Evolutionary conservation across 1,140 invertebrate genomes (phyloP), one percentile per base, ranked within the genome.

Genomic region (Helicoverpa zea): DNA sequence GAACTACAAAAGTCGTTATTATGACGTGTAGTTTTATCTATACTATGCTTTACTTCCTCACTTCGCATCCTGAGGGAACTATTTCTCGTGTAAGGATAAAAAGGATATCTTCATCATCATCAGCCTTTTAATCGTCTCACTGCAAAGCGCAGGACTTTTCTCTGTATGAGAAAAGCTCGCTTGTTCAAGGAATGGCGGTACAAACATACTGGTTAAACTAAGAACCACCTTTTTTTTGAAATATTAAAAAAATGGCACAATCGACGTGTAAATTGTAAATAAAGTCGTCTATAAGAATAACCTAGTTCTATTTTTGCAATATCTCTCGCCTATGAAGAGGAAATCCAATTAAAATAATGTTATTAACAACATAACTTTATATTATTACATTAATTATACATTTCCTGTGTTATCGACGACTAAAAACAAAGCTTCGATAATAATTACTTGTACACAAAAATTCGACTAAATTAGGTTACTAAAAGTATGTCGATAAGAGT

Each of bases 231-330:
- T 23, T 23, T n/a, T 23, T 23, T 23, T 23, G 23, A 23, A 23
- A 2, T 23, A 0, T 23, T 23, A 1, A 23, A 23, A 23, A 23
- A 23, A 0, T 23, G 23, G 23, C 23, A 2, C 23, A 23, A 23
- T 23, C 2, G 23, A 2, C 23, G 2, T 2, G 9, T 9, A 43
- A 43, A 43, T 43, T 43, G 35, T 43, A 43, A 43, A 43, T 9
- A 43, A 5, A 43, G 35, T 43, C 7, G 9, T 43, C 35, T 43
- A 43, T 43, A 43, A 43, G 1, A 43, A 43, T 43, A 43, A 9
- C 35, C 35, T 23, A 18, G 23, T 68, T 51, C 64, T 68, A 68
- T 68, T 68, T 68, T 51, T 51, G 30, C 30, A n/a, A 47, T 58
- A 58, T n/a, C 16, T 16, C 5, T 29, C 2, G 11, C 16, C 64